Conservation (phyloP, 2,888 invertebrate species). For the Lasioglossum calceatum region DNA sequence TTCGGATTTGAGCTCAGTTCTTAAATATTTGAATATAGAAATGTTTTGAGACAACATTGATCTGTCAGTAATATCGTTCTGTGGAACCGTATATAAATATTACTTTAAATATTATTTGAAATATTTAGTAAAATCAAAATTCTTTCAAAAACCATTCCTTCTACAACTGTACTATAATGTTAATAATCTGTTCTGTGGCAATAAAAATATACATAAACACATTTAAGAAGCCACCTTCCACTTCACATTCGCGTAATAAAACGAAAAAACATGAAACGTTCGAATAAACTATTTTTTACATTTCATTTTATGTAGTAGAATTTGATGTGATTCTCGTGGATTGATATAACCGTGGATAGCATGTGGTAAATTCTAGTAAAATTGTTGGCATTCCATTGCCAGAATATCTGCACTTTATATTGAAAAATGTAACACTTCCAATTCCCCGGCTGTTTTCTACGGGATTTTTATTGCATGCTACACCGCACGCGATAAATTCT, state of each 20-base stretch:
- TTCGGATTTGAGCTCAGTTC: too few species aligned
- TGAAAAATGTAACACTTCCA: conserved; percentile 13
- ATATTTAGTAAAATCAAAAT: too few species aligned
- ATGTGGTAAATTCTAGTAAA: conserved; percentile 1
- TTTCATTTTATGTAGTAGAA: neutral
- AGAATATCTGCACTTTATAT: conserved; percentile 1
- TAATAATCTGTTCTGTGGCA: too few species aligned
- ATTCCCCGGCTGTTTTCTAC: neutral
- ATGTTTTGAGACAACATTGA: too few species aligned
- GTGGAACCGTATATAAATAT: too few species aligned
- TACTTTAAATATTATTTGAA: too few species aligned
- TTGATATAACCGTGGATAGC: neutral
- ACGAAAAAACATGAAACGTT: neutral
- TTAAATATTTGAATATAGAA: too few species aligned
- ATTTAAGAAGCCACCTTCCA: too few species aligned
- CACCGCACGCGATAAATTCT: conserved; percentile 42
- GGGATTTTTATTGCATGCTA: conserved; percentile 32
- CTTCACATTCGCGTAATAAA: neutral
- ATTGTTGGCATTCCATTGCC: conserved; percentile 18
- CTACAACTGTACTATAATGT: too few species aligned
- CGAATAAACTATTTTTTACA: neutral
- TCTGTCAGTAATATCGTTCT: too few species aligned
- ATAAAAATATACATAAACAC: too few species aligned
- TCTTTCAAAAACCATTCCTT: too few species aligned
- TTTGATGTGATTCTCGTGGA: neutral